phyloP scores from a whole-genome alignment of 1,140 invertebrate genomes.

The Ooceraea biroi region DNA sequence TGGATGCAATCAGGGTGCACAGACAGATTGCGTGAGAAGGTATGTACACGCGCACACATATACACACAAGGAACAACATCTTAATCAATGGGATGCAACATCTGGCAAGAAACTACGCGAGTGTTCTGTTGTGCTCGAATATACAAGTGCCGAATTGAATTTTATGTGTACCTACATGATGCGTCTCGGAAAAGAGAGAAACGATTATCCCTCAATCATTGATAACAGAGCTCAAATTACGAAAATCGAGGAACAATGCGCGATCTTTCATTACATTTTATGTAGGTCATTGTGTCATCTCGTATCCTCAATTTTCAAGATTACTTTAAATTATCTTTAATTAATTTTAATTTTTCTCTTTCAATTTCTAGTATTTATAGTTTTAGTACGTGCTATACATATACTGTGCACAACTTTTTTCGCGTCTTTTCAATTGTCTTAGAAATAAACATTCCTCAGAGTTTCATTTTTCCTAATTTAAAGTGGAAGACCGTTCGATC shows the following conservation, averaged over 20 bases:
- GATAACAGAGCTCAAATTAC: too few species aligned
- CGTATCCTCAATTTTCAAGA: neutral
- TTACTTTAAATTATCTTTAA: too few species aligned
- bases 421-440: too few species aligned
- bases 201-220: too few species aligned
- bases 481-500: too few species aligned
- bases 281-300: neutral
- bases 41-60: conserved; percentile 11
- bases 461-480: too few species aligned
- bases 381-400: too few species aligned
- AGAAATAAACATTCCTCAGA: too few species aligned
- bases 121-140: conserved; percentile 43
- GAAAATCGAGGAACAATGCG: neutral
- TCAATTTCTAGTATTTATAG: too few species aligned
- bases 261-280: neutral
- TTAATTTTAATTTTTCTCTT: too few species aligned
- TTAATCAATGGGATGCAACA: conserved; percentile 37
- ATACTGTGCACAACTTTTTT: too few species aligned
- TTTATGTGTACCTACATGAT: neutral
- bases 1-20: conserved; percentile 45
- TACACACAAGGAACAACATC: conserved; percentile 32
- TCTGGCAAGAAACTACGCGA: conserved; percentile 39
- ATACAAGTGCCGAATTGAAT: conserved; percentile 24
- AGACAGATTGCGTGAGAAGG: conserved; percentile 24
- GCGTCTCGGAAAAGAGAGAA: neutral